phyloP scores from a whole-genome alignment of 2,797 vertebrate species.

The Aldrovandia affinis region DNA sequence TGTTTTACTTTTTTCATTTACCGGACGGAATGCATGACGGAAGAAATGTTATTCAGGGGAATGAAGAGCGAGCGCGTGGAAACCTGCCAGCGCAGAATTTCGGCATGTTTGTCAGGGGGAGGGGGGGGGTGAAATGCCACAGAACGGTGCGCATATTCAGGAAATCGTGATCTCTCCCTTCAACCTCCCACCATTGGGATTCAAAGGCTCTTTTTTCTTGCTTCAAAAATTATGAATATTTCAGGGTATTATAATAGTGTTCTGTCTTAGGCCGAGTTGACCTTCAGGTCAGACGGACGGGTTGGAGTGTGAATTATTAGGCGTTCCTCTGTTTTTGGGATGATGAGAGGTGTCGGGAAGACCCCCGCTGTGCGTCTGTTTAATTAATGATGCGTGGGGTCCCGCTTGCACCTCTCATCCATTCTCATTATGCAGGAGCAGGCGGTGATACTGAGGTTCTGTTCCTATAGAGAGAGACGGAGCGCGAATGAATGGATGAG shows the following conservation, averaged over 20 bases:
- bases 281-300: background rate
- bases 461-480: background rate
- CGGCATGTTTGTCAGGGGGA: background rate
- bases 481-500: background rate
- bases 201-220: background rate
- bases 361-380: background rate
- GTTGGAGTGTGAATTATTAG: background rate
- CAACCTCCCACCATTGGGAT: background rate
- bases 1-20: no score
- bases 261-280: background rate
- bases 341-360: background rate
- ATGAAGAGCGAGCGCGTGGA: background rate
- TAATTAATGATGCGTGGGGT: background rate
- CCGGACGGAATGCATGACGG: no score
- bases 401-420: background rate
- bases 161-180: background rate
- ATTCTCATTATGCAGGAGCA: conserved; percentile 1
- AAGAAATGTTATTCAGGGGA: no score
- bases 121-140: no score
- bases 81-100: background rate
- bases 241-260: background rate
- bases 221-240: background rate
- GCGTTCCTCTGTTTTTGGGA: background rate
- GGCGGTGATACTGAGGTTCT: background rate
- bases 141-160: background rate